Base-by-base conservation (phyloP, 2,113 vertebrate species). In the Tragelaphus imberbis region DNA sequence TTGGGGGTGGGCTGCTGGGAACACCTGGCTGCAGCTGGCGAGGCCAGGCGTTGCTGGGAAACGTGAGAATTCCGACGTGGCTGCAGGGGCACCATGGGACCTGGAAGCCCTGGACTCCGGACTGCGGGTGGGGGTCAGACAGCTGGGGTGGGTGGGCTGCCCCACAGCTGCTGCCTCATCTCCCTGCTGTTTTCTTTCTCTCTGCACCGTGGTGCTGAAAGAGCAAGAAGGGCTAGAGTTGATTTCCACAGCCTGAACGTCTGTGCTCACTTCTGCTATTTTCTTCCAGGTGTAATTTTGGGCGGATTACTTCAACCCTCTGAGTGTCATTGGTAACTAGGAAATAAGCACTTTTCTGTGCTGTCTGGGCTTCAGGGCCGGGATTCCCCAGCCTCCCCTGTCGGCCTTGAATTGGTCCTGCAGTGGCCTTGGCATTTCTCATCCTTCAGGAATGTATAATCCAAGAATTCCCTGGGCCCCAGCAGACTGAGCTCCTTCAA, bases 111-210 rank as follows among this genome's bases (percentile, higher is more conserved):
- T 4, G 36, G 77, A 68, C 79, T 59, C 33, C 27, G 6, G 0
- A 40, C 82, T 16, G 40, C 16, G 55, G 30, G 0, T 0, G 0
- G 0, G 63, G 84, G 75, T 61, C 0, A 0, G 81, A 79, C 85
- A 53, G 88, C 53, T 51, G 65, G 13, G 23, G 30, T 17, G 56
- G 44, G 25, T 0, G 33, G 47, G 96, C 51, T 0, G 2, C 28
- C 33, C 59, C 0, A 0, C 55, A 51, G 82, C 80, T 33, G 59
- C 53, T 17, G 21, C 12, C 40, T 19, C 0, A 1, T 2, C 14
- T 47, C 21, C 4, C 28, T 2, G 25, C 47, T 6, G 0, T 47
- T 51, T 14, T 8, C 58, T 33, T 49, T 27, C 47, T 51, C 15
- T 79, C 27, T 7, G 27, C 25, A 2, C 1, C 14, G 65, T 6